Percentiles rank a stretch among this genome's conserved stretches.
Evolutionary conservation across 2,797 vertebrate genomes (phyloP).

Genomic region (Lates japonicus): DNA sequence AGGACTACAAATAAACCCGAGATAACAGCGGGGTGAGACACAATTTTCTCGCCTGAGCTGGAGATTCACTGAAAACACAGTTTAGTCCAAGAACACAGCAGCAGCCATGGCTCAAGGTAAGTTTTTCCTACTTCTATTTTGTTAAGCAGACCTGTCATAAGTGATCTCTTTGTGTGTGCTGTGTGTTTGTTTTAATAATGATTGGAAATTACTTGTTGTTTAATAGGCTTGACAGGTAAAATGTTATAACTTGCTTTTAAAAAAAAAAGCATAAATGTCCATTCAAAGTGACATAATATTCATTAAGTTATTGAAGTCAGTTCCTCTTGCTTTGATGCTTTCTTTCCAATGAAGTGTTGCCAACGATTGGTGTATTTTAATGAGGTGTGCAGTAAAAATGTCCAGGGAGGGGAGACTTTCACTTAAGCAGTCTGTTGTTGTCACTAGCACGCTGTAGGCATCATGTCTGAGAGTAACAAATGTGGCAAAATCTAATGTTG

Average conservation of each 20-base stretch:
- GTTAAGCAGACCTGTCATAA: neutral
- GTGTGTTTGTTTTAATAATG: too few species aligned
- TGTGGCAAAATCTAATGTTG: neutral
- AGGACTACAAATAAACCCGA: conserved; percentile 57
- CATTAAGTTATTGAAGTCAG: neutral
- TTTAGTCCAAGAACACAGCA: conserved; percentile 7
- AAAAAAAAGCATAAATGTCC: neutral
- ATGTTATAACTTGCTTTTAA: neutral
- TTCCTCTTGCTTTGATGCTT: neutral
- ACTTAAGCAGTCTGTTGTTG: neutral
- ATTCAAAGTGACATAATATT: neutral
- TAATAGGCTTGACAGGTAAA: neutral
- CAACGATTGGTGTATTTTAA: neutral
- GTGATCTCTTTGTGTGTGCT: neutral
- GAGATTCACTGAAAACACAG: conserved; percentile 1
- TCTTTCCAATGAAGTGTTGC: neutral
- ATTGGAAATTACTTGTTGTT: neutral
- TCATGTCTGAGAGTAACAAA: neutral
- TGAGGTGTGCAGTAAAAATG: neutral
- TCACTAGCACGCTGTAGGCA: neutral
- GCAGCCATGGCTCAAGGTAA: conserved; percentile 80
- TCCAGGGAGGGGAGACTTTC: neutral
- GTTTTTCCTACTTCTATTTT: neutral
- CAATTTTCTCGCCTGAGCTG: neutral
- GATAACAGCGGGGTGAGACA: neutral